phyloP scores from a whole-genome alignment of 1,140 invertebrate species.

The Eurosta solidaginis region DNA sequence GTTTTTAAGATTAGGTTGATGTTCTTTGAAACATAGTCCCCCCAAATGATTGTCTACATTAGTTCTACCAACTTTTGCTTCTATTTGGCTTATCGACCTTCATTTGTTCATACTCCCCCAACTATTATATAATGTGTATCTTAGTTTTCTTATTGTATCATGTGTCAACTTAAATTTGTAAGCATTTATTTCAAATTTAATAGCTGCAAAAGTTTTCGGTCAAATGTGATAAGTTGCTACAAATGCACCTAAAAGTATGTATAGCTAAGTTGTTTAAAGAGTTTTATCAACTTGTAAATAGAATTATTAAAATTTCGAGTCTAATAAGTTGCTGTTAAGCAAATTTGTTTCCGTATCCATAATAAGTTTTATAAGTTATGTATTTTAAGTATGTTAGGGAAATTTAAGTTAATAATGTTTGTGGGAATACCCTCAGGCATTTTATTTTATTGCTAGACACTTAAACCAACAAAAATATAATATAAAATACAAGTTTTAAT shows the following conservation, averaged over 20 bases:
- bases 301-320: too few species aligned
- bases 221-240: background rate
- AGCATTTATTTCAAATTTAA: constrained; percentile 23
- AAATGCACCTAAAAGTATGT: background rate
- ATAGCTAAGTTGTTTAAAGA: background rate
- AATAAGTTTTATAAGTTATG: too few species aligned
- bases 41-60: background rate
- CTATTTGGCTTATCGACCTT: background rate
- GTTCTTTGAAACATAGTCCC: background rate
- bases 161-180: constrained; percentile 16
- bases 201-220: constrained; percentile 2
- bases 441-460: too few species aligned
- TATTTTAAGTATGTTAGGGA: too few species aligned
- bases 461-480: too few species aligned
- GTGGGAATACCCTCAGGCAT: too few species aligned
- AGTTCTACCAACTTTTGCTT: background rate
- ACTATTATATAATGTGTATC: background rate
- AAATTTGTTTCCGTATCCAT: too few species aligned
- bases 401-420: too few species aligned
- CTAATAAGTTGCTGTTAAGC: too few species aligned
- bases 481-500: too few species aligned
- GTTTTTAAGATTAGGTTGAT: background rate
- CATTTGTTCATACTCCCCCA: background rate
- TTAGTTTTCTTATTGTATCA: background rate
- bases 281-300: too few species aligned